Percentiles rank a stretch among this genome's conserved stretches.
Evolutionary conservation across 92 coral and sea anemone genomes (phyloP).

Genomic region (Nematostella vectensis): DNA sequence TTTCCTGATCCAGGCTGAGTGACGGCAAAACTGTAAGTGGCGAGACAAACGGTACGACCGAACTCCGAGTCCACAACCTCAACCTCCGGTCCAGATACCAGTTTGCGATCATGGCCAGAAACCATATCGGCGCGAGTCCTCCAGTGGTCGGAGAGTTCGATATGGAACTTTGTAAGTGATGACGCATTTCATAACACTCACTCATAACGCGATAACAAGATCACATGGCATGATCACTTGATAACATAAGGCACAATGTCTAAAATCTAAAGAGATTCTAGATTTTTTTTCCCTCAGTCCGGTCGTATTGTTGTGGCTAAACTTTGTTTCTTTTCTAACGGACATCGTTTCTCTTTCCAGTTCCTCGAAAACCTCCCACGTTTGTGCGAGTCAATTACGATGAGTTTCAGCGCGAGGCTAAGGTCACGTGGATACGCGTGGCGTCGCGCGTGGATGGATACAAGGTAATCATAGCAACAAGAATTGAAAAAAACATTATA

Average conservation of each 20-base stretch:
- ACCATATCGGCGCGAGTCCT: constrained; percentile 78
- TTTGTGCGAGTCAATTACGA: constrained; percentile 51
- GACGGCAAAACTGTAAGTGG: constrained; percentile 30
- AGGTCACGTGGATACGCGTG: constrained; percentile 53
- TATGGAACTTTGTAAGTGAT: constrained; percentile 57
- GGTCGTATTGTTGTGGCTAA: background rate
- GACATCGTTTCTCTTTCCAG: constrained; percentile 20
- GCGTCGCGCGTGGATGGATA: constrained; percentile 67
- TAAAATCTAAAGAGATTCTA: too few relatives aligned
- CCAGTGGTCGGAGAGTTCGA: constrained; percentile 80
- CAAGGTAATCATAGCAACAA: constrained; percentile 40
- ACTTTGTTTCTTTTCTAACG: background rate
- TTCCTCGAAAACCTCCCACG: constrained; percentile 54
- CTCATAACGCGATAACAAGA: too few relatives aligned
- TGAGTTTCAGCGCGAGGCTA: constrained; percentile 36
- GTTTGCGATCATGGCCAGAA: constrained; percentile 74
- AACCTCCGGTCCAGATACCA: constrained; percentile 57
- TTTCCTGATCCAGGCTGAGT: constrained; percentile 2
- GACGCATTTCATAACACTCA: background rate
- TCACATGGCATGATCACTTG: too few relatives aligned
- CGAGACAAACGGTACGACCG: constrained; percentile 31
- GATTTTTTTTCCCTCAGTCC: background rate
- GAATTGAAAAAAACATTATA: too few relatives aligned
- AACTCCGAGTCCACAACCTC: constrained; percentile 40
- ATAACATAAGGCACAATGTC: too few relatives aligned